Evolutionary conservation across 2,888 invertebrate genomes (phyloP), one percentile per base, ranked within the genome.

Genomic region (Dicycla oo): DNA sequence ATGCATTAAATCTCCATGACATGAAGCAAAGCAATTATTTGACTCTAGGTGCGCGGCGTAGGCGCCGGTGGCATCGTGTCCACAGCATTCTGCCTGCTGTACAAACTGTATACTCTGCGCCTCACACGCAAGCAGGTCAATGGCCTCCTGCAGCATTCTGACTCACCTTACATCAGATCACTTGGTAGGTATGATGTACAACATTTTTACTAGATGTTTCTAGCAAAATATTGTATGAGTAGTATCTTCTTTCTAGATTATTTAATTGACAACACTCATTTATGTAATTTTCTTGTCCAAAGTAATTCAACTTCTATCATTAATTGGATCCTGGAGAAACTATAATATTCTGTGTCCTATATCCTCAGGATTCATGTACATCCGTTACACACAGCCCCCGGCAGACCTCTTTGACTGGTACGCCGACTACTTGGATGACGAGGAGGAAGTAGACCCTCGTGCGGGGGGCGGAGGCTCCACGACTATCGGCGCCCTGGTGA

Each of bases 51-150:
- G 10, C 97, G 99, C 81, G 99, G 99, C 43, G 99, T 99, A 45
- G 99, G 99, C 53, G 99, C 99, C 54, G 99, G 99, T 67, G 99
- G 99, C 64, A 99, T 99, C 77, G 99, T 99, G 30, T 99, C 99
- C n/a, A 99, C 99, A 74, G 99, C 99, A 0, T 99, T 98, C 95
- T 99, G 99, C 93, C 97, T 99, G n/a, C 97, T 99, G 47, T 99
- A 99, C 96, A 99, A 99, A 95, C 96, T 99, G 80, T 99, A 99
- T 95, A 99, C 99, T 1, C 96, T 99, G 88, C 98, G 98, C 87
- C 96, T 99, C 84, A 99, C 99, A n/a, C 97, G 99, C 80, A 99
- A 99, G 94, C 99, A 99, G 95, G 97, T 99, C 82, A 99, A 98
- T 91, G 99, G 99, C 69, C 97, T 99, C 79, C 97, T 99, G 84